A percentile compares a stretch with the other conserved stretches of the same genome.
phyloP scores from a whole-genome alignment of 2,113 vertebrate genomes.

The Chascanopsetta lugubris region DNA sequence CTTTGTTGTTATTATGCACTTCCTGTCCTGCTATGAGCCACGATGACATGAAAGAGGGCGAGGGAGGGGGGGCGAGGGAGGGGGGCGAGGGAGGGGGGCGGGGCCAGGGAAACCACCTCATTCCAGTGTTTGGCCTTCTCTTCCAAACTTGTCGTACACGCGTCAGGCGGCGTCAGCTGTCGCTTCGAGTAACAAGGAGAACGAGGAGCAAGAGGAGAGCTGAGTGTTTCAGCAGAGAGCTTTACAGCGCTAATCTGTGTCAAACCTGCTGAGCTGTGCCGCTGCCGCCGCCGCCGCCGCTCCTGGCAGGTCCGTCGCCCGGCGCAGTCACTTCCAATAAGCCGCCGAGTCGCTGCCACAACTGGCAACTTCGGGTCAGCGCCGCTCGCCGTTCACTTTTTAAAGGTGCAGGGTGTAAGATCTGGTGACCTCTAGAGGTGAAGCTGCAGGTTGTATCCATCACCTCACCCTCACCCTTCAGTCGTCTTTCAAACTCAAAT shows the following conservation, averaged over 20 bases:
- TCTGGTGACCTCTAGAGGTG: too few species aligned
- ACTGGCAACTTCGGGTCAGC: slow-evolving; percentile 8
- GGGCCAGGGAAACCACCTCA: slow-evolving; percentile 6
- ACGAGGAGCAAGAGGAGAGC: too few species aligned
- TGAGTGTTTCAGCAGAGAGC: neutral
- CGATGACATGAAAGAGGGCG: too few species aligned
- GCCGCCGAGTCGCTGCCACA: neutral
- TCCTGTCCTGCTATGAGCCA: too few species aligned
- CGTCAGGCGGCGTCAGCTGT: slow-evolving; percentile 42
- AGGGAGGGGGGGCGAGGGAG: too few species aligned
- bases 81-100: too few species aligned
- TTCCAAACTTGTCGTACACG: slow-evolving; percentile 39
- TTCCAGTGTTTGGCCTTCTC: neutral
- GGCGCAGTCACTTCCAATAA: neutral
- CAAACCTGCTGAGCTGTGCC: neutral
- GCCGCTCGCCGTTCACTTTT: neutral
- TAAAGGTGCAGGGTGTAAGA: neutral
- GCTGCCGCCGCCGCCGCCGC: too few species aligned
- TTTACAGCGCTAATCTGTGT: neutral
- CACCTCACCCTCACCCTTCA: too few species aligned
- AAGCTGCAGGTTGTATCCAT: too few species aligned
- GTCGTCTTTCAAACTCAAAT: too few species aligned
- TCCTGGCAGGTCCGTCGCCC: neutral
- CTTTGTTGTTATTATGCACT: too few species aligned
- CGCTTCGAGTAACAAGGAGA: slow-evolving; percentile 28